These are phyloP conservation scores for Chelon labrosus DNA, from an alignment of 2,797 vertebrate genomes.

Conservation along the genomic window DNA sequence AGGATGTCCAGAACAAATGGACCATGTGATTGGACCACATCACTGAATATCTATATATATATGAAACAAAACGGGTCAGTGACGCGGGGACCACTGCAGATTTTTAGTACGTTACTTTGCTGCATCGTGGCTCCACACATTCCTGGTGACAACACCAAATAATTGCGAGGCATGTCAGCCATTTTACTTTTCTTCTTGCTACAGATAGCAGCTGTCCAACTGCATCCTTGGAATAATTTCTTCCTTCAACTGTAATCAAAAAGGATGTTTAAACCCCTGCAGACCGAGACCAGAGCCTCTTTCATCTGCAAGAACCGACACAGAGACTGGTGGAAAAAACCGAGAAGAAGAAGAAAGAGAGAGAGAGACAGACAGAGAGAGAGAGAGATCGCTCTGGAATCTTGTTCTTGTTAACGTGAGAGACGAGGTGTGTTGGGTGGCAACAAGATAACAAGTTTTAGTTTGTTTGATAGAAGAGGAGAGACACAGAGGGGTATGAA, in stretches of 20 bases:
- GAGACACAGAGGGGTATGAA: constrained; percentile 21
- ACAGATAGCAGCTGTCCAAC: constrained; percentile 27
- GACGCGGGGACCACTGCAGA: neutral
- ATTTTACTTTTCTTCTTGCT: constrained; percentile 17
- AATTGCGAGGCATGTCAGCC: neutral
- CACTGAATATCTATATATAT: neutral
- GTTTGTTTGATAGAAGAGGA: constrained; percentile 30
- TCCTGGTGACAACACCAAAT: no score
- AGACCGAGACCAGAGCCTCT: constrained; percentile 58
- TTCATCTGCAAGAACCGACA: constrained; percentile 64
- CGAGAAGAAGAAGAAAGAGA: constrained; percentile 13
- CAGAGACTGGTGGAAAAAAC: constrained; percentile 38
- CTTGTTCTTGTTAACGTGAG: constrained; percentile 34
- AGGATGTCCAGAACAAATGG: neutral
- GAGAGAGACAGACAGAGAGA: neutral
- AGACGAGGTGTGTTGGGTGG: constrained; percentile 28
- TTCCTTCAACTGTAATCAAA: constrained; percentile 55
- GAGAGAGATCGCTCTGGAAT: constrained; percentile 12
- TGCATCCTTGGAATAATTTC: constrained; percentile 38
- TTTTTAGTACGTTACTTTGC: neutral
- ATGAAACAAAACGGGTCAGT: neutral
- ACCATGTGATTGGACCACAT: no score
- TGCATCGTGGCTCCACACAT: no score
- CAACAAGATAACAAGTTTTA: constrained; percentile 44
- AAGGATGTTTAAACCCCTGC: constrained; percentile 62